phyloP scores from a whole-genome alignment of 92 coral and sea anemone genomes.

The Hydrozoanthus gracilis region DNA sequence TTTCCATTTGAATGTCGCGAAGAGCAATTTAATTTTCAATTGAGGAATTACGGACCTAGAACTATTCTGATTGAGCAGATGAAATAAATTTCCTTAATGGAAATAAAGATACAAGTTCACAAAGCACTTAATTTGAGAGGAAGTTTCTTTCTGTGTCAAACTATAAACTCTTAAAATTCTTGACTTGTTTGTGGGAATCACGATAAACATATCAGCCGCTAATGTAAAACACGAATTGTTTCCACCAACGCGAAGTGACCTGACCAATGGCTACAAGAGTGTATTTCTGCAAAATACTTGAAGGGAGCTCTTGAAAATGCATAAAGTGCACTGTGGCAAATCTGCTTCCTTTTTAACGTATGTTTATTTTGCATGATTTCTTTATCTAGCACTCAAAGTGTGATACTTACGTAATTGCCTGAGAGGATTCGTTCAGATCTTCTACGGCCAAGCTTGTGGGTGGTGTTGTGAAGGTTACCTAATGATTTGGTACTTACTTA shows the following conservation, averaged over 20 bases:
- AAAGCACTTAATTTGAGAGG: conserved; percentile 31
- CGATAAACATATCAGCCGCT: not conserved
- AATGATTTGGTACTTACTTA: not conserved
- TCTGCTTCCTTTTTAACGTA: conserved; percentile 14
- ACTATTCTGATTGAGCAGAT: not conserved
- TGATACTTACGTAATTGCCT: not conserved
- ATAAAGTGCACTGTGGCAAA: not conserved
- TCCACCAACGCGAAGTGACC: conserved; percentile 33
- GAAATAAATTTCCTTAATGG: not conserved
- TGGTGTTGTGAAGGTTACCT: not conserved
- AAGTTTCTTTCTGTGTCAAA: conserved; percentile 21
- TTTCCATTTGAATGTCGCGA: not conserved
- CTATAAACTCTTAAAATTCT: conserved; percentile 18
- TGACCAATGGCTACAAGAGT: not conserved
- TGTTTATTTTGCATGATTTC: conserved; percentile 21
- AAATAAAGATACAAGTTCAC: not conserved
- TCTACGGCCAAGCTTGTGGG: not conserved
- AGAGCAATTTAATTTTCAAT: not conserved
- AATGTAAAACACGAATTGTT: conserved; percentile 9
- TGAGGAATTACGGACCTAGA: not conserved
- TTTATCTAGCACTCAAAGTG: not conserved
- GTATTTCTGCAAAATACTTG: conserved; percentile 4
- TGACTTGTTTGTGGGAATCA: conserved; percentile 13
- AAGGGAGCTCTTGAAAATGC: not conserved
- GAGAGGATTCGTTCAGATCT: not conserved